Evolutionary conservation across 2,113 vertebrate genomes (phyloP), one percentile per base, ranked within the genome.

Genomic region (Ellobius talpinus): DNA sequence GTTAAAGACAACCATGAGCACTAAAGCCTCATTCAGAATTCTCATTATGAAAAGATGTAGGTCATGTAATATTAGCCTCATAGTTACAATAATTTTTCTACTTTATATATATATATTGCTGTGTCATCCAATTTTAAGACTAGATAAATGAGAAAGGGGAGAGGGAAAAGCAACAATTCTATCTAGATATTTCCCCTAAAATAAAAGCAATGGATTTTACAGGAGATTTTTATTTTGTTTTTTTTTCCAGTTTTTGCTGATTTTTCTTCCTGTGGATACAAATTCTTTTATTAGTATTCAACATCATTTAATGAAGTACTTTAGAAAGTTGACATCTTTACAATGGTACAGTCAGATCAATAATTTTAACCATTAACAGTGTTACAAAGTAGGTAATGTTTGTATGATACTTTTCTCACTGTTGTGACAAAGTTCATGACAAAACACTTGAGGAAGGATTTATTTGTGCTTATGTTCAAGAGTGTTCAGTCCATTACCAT

Each of bases 21-120:
- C 97, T 97, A 97, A 93, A 98, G 95, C 74, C 93, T 96, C 87
- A 81, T 97, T 98, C 91, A 97, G 52, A 97, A 70, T 96, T 94
- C 91, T 97, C 70, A 84, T 95, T 94, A 81, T 73, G 79, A 96
- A 55, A 70, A 73, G 65, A 98, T 93, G 33, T 92, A 97, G 91
- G 94, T 98, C 97, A 97, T 45, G 73, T 90, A 96, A 52, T 63
- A 76, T 94, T 86, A 95, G 70, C 65, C 91, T 92, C 63, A 93
- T 7, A 85, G 29, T 89, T 93, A 94, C 24, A 96, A 2, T 47
- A 73, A 47, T 61, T 91, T 87, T 42, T 9, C 1, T 10, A 24
- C 52, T 91, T 95, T 95, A 11, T 65, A 86, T 95, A 17, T 86
- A 65, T n/a, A 1, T 91, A 87, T 70, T 31, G 29, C 3, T 12